phyloP scores from a whole-genome alignment of 2,888 invertebrate genomes.

The Itoplectis maculator region DNA sequence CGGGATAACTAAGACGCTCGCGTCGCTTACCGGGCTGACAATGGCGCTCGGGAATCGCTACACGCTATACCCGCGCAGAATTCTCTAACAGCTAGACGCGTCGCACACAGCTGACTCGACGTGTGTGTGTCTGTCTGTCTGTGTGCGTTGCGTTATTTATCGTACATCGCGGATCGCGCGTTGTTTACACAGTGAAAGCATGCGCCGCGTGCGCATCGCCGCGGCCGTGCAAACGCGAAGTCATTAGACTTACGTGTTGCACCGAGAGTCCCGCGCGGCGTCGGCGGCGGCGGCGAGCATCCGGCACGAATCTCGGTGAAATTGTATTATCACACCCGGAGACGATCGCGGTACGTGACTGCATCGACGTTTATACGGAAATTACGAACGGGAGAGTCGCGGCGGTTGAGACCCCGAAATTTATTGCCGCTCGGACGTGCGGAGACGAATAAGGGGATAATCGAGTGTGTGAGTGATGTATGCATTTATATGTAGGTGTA shows the following conservation, averaged over 20 bases:
- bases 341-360: constrained; percentile 25
- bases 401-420: not conserved
- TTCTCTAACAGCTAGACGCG: not conserved
- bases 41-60: not conserved
- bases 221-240: constrained; percentile 38
- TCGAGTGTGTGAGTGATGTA: too few species aligned
- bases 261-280: too few species aligned
- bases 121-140: too few species aligned
- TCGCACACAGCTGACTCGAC: too few species aligned
- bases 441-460: not conserved
- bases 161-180: constrained; percentile 40
- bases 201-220: constrained; percentile 17
- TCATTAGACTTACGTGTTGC: constrained; percentile 42
- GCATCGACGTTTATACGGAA: constrained; percentile 4
- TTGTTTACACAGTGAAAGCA: constrained; percentile 63
- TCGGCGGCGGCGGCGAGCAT: constrained; percentile 25
- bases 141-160: not conserved
- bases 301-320: constrained; percentile 46
- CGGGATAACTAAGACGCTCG: not conserved
- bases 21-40: not conserved
- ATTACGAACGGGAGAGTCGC: not conserved
- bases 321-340: constrained; percentile 24
- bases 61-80: too few species aligned
- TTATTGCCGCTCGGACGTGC: not conserved
- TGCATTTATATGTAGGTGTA: not conserved